Conservation (phyloP, 2,113 vertebrate species). For the Crotalus helleri region DNA sequence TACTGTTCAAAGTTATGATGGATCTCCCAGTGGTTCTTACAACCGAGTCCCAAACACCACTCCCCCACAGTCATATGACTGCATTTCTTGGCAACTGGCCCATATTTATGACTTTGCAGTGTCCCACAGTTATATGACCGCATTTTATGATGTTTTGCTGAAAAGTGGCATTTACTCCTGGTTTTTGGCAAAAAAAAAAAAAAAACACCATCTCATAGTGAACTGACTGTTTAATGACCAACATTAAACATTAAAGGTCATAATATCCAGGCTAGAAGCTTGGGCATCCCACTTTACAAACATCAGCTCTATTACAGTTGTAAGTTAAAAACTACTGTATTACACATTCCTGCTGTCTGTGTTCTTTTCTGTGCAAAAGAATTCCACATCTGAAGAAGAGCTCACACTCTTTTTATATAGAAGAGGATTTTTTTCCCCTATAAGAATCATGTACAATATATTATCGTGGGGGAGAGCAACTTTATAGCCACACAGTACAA, state of each 20-base stretch:
- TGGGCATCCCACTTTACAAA: background rate
- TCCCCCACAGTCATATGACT: background rate
- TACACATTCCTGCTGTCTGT: background rate
- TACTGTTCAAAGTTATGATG: background rate
- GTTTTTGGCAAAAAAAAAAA: background rate
- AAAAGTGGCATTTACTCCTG: background rate
- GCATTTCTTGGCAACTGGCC: background rate
- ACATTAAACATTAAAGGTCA: background rate
- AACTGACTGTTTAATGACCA: background rate
- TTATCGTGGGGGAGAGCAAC: background rate
- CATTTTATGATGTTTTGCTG: background rate
- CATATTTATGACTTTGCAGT: background rate
- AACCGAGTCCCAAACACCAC: background rate
- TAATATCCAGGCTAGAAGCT: background rate
- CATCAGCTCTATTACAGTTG: background rate
- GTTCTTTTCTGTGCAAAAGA: background rate
- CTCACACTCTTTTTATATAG: background rate
- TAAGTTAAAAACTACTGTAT: background rate
- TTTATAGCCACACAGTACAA: background rate
- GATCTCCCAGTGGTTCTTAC: background rate
- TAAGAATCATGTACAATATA: background rate
- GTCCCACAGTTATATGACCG: background rate
- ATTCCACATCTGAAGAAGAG: background rate
- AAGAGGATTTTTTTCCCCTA: background rate
- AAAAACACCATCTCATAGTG: background rate